Evolutionary conservation across 2,113 vertebrate species (phyloP).

Genomic region (Polypterus senegalus): DNA sequence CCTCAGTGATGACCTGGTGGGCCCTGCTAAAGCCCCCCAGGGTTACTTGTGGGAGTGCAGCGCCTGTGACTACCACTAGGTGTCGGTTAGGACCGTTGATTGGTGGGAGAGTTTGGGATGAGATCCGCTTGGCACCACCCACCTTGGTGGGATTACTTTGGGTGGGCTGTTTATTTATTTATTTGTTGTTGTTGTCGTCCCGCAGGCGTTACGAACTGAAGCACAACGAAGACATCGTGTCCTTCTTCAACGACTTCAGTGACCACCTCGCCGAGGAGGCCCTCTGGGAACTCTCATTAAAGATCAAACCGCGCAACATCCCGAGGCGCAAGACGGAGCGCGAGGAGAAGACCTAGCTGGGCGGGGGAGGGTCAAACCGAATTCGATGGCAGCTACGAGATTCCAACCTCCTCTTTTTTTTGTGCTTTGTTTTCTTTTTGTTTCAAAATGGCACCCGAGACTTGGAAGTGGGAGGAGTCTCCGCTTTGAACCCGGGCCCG

Average conservation of each 20-base stretch:
- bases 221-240: conserved; percentile 87
- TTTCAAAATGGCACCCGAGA: conserved; percentile 21
- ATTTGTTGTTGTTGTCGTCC: no score
- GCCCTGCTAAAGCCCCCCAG: no score
- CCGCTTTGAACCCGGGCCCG: background rate
- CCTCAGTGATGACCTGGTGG: no score
- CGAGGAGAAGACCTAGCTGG: conserved; percentile 81
- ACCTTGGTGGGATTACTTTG: no score
- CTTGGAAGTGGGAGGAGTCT: background rate
- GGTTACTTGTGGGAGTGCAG: no score
- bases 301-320: conserved; percentile 93
- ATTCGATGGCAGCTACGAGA: conserved; percentile 32
- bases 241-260: conserved; percentile 95
- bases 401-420: conserved; percentile 22
- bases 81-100: no score
- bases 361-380: conserved; percentile 13
- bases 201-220: conserved; percentile 87
- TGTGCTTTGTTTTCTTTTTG: conserved; percentile 31
- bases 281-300: conserved; percentile 91
- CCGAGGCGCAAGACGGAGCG: conserved; percentile 79
- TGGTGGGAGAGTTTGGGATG: no score
- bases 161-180: no score
- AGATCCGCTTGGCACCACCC: no score
- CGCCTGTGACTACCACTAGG: no score
- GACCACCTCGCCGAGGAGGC: conserved; percentile 96